Evolutionary conservation across 2,888 invertebrate genomes (phyloP).

Genomic region (Chelonus formosanus): DNA sequence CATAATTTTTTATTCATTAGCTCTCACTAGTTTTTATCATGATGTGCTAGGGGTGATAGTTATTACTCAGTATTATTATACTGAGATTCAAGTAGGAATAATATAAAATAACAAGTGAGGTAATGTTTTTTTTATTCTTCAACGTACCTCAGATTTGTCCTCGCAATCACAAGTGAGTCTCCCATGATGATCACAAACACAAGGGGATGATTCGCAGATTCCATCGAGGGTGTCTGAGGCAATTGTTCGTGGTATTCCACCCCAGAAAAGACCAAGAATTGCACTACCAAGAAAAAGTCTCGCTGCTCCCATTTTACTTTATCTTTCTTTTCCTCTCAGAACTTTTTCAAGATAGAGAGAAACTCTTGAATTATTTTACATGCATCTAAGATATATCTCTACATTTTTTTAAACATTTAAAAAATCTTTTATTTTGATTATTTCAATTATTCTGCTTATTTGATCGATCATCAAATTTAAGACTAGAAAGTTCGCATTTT

Average conservation of each 20-base stretch:
- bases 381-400: neutral
- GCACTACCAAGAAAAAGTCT: constrained; percentile 56
- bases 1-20: constrained; percentile 4
- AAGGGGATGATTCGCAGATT: constrained; percentile 68
- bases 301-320: constrained; percentile 56
- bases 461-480: too few species aligned
- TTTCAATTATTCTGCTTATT: too few species aligned
- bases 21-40: constrained; percentile 16
- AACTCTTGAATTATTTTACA: constrained; percentile 9
- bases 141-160: constrained; percentile 65
- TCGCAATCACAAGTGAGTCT: constrained; percentile 71
- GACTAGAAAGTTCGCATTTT: too few species aligned
- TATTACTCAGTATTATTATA: constrained; percentile 1
- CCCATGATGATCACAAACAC: constrained; percentile 70
- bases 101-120: neutral
- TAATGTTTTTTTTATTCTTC: neutral
- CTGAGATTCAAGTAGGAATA: constrained; percentile 1
- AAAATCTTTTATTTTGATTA: too few species aligned
- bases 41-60: neutral
- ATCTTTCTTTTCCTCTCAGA: constrained; percentile 1
- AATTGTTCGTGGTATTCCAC: constrained; percentile 49
- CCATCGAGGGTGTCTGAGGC: constrained; percentile 43
- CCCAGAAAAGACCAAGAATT: constrained; percentile 59
- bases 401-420: neutral
- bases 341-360: constrained; percentile 14